Evolutionary conservation across 2,888 invertebrate genomes (phyloP), one percentile per base, ranked within the genome.

Genomic region (Callyntrura guangdongensis): DNA sequence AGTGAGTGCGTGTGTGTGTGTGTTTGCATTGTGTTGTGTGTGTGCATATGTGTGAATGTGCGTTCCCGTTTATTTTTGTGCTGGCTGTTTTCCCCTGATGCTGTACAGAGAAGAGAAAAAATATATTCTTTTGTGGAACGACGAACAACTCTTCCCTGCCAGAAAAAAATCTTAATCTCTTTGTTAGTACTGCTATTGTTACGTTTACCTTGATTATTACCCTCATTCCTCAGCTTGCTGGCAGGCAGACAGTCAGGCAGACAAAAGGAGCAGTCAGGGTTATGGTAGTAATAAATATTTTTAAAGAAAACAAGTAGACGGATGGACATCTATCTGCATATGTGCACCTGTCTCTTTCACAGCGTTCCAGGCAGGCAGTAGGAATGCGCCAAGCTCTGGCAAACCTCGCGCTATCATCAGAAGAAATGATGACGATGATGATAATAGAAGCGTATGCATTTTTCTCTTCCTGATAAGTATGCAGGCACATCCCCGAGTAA

Each of bases 51-150:
- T 17, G 59, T 59, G n/a, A n/a, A n/a, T n/a, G n/a, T n/a, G n/a
- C n/a, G n/a, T n/a, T n/a, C n/a, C 59, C 59, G 59, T 59, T 59
- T 59, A 17, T 53, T 53, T 53, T 22, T 69, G 69, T 20, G 72
- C 17, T 8, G 59, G 17, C 17, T 45, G 22, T 64, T 27, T 27
- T 64, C 25, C 25, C 64, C 64, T 14, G 45, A 36, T 59, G 59
- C 47, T 67, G 49, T 47, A 47, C 64, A 64, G 67, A 67, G 64
- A 49, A 83, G 64, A 22, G 22, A 74, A 49, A 36, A 36, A 36
- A 36, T 4, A 74, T 74, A 59, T 59, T 74, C 59, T 82, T 82
- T 82, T 17, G 8, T 45, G 6, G 8, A 11, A 69, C 36, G 36
- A 36, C 36, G 36, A 36, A 36, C 36, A 36, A 36, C 36, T 36